Percentiles rank a stretch among this genome's conserved stretches.
phyloP scores from a whole-genome alignment of 2,797 vertebrate genomes.

The Vipera latastei region DNA sequence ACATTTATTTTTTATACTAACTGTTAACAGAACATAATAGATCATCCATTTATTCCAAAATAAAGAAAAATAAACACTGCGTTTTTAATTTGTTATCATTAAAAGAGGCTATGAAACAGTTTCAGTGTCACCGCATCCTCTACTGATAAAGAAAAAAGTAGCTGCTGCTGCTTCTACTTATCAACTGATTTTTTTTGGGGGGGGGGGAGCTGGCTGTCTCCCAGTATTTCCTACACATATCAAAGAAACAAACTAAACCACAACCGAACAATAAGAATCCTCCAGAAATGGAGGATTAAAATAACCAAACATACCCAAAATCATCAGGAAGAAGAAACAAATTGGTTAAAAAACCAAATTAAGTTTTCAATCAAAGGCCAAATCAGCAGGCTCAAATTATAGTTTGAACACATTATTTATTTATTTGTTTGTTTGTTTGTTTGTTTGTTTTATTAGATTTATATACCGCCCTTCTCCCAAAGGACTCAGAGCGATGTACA shows the following conservation, averaged over 20 bases:
- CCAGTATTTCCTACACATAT: neutral
- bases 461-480: no score
- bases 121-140: neutral
- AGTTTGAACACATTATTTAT: neutral
- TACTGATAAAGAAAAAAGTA: neutral
- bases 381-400: neutral
- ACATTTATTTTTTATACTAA: neutral
- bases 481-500: no score
- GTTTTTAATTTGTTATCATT: neutral
- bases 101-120: neutral
- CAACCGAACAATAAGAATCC: neutral
- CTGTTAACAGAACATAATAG: neutral
- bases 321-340: neutral
- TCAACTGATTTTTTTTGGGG: neutral
- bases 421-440: no score
- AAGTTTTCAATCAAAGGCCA: neutral
- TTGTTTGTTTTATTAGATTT: no score
- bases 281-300: neutral
- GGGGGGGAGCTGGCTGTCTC: neutral
- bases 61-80: neutral
- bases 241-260: neutral
- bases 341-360: neutral
- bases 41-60: neutral
- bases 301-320: neutral
- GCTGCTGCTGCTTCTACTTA: neutral